phyloP scores from a whole-genome alignment of 2,888 invertebrate genomes.

The Xanthia togata region DNA sequence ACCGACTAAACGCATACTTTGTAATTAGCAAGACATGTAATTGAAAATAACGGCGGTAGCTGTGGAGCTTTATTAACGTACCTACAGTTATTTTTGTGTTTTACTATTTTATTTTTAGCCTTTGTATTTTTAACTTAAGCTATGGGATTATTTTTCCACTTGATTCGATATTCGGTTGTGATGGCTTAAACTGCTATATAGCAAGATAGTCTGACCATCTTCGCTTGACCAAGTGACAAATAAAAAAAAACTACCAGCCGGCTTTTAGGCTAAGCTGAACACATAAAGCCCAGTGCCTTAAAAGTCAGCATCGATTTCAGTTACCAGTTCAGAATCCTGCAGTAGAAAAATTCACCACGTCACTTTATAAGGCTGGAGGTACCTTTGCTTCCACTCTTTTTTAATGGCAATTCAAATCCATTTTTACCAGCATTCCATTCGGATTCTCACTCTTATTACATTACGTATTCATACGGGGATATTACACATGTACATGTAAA shows the following conservation, averaged over 20 bases:
- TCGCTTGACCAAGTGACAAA: too few species aligned
- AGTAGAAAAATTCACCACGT: neutral
- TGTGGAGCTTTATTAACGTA: constrained; percentile 14
- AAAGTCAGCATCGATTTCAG: neutral
- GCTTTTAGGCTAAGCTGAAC: neutral
- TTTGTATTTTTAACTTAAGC: neutral
- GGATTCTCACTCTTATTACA: constrained; percentile 37
- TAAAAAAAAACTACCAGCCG: too few species aligned
- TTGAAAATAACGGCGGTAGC: constrained; percentile 38
- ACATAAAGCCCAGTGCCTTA: neutral
- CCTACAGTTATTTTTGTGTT: neutral
- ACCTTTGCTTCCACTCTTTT: neutral
- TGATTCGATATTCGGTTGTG: neutral
- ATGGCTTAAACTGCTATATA: too few species aligned
- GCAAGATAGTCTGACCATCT: too few species aligned
- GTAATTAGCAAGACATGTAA: constrained; percentile 48
- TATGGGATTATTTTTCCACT: neutral
- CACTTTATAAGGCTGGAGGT: neutral
- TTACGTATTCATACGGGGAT: constrained; percentile 41
- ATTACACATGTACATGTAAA: constrained; percentile 35
- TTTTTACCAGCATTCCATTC: constrained; percentile 32
- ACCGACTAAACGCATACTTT: constrained; percentile 45
- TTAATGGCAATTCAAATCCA: constrained; percentile 27
- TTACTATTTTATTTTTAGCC: neutral
- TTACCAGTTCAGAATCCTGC: neutral